These are phyloP conservation scores for Amniataba percoides DNA, from an alignment of 2,797 vertebrate genomes.

Conservation along the genomic window DNA sequence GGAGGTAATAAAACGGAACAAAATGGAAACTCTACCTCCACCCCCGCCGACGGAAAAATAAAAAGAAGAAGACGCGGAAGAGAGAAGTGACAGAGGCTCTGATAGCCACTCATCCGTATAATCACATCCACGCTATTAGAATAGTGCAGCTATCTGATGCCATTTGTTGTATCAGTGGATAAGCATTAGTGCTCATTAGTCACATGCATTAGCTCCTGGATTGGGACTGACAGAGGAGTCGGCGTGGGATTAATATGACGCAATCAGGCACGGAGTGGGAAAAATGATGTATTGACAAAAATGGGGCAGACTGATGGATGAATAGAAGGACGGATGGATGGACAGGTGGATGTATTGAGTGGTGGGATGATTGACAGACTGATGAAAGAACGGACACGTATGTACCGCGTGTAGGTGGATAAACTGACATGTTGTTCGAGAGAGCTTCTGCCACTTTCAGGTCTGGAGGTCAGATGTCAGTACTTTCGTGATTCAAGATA, in stretches of 20 bases:
- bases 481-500: background rate
- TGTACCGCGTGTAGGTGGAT: background rate
- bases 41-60: constrained; percentile 12
- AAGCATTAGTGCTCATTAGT: constrained; percentile 78
- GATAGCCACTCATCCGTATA: constrained; percentile 69
- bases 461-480: background rate
- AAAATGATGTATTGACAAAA: constrained; percentile 16
- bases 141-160: constrained; percentile 72
- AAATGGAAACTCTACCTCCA: constrained; percentile 51
- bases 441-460: background rate
- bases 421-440: too few relatives aligned
- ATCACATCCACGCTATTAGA: constrained; percentile 73
- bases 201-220: constrained; percentile 75
- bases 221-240: constrained; percentile 62
- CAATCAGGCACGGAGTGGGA: background rate
- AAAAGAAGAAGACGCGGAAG: constrained; percentile 28
- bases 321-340: background rate
- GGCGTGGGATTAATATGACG: constrained; percentile 40
- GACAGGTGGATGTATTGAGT: constrained; percentile 25
- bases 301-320: background rate
- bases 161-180: constrained; percentile 76
- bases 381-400: constrained; percentile 13
- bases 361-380: constrained; percentile 69
- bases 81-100: constrained; percentile 60
- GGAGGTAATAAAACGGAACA: constrained; percentile 60